A percentile compares a stretch with the other conserved stretches of the same genome.
These are phyloP conservation scores for Danio aesculapii DNA, from an alignment of 2,797 vertebrate species.

Conservation along the genomic window DNA sequence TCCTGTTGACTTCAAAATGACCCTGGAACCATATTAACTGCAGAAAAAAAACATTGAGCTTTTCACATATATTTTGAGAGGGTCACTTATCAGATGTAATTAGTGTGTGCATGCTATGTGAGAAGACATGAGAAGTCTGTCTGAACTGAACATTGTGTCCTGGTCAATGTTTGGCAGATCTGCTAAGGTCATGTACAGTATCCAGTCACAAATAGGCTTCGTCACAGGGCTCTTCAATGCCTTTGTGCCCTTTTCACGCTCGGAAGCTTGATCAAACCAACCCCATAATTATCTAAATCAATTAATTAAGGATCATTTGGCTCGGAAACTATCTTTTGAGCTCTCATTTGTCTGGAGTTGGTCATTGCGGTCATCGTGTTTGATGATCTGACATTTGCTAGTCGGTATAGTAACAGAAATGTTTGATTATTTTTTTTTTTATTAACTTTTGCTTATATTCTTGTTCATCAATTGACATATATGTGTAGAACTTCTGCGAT, in stretches of 20 bases:
- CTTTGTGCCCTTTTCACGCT: slow-evolving; percentile 9
- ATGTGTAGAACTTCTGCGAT: neutral
- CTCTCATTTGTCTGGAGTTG: neutral
- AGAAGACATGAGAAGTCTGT: slow-evolving; percentile 4
- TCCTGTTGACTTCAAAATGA: no score
- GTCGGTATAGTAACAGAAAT: neutral
- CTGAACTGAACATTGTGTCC: slow-evolving; percentile 33
- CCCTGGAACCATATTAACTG: no score
- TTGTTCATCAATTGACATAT: neutral
- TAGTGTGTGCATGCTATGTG: neutral
- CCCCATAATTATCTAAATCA: slow-evolving; percentile 24
- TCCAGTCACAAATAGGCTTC: slow-evolving; percentile 7
- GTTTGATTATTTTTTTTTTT: neutral
- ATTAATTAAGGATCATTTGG: slow-evolving; percentile 38
- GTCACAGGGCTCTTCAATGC: slow-evolving; percentile 7
- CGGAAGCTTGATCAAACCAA: neutral
- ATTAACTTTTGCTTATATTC: neutral
- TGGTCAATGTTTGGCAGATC: slow-evolving; percentile 5
- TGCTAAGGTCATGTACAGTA: slow-evolving; percentile 20
- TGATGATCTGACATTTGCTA: neutral
- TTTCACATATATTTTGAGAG: neutral
- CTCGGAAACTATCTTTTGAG: slow-evolving; percentile 2
- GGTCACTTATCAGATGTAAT: neutral
- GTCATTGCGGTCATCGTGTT: neutral
- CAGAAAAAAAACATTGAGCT: no score